These are phyloP conservation scores for Ivindomyrus marchei DNA, from an alignment of 2,113 vertebrate genomes.

Conservation along the genomic window DNA sequence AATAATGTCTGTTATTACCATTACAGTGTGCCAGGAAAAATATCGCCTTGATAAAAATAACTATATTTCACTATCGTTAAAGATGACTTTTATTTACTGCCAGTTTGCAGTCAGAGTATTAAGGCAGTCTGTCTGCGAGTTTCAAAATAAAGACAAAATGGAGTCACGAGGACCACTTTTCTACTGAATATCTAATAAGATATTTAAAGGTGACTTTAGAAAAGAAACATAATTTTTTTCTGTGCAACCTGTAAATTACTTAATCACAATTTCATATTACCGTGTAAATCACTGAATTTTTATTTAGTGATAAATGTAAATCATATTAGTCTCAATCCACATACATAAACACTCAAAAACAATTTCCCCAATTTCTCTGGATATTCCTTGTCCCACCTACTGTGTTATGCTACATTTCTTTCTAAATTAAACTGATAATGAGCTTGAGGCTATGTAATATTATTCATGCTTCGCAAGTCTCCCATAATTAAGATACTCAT, in stretches of 20 bases:
- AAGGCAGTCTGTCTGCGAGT: not conserved
- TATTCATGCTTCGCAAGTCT: conserved; percentile 25
- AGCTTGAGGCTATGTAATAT: conserved; percentile 31
- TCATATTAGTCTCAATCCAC: not conserved
- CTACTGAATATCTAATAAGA: not conserved
- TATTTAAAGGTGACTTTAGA: conserved; percentile 6
- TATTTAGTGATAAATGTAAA: not conserved
- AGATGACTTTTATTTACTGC: conserved; percentile 55
- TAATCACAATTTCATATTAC: not conserved
- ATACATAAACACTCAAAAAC: not conserved
- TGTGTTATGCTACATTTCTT: conserved; percentile 38
- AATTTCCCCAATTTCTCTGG: not conserved
- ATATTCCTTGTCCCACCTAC: conserved; percentile 19
- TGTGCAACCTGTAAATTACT: not conserved
- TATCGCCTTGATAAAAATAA: conserved; percentile 61
- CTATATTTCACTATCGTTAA: conserved; percentile 62
- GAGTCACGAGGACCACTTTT: not conserved
- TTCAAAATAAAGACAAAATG: conserved; percentile 12
- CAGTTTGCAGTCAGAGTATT: conserved; percentile 44
- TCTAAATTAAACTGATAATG: conserved; percentile 35
- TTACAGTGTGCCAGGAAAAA: conserved; percentile 45
- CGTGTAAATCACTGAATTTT: not conserved
- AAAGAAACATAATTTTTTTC: not conserved
- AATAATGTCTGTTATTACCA: conserved; percentile 64
- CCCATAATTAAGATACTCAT: conserved; percentile 29